These are phyloP conservation scores for Chelon auratus DNA, from an alignment of 2,797 vertebrate species.

Conservation along the genomic window DNA sequence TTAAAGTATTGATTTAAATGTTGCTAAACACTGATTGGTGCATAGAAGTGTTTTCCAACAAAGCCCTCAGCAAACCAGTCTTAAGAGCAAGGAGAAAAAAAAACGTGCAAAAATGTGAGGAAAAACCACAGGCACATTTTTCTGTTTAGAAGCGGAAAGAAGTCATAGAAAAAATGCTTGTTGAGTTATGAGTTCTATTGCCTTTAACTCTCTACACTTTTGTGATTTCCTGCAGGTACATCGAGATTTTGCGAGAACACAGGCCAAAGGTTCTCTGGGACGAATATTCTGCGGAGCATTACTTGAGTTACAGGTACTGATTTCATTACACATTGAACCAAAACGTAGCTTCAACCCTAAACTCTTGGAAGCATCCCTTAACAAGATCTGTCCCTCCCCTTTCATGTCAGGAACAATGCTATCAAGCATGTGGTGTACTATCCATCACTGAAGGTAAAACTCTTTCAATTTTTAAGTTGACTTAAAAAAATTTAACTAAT, in stretches of 20 bases:
- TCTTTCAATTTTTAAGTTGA: background rate
- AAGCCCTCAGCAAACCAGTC: background rate
- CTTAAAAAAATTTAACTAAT: background rate
- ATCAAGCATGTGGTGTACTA: constrained; percentile 92
- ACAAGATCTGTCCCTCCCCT: constrained; percentile 16
- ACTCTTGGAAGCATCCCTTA: background rate
- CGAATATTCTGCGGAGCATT: constrained; percentile 91
- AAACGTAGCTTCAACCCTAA: background rate
- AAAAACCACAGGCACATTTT: background rate
- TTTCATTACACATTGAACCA: background rate
- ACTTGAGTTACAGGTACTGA: constrained; percentile 91
- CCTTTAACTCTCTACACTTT: background rate
- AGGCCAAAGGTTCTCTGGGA: constrained; percentile 93
- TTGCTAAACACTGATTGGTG: background rate
- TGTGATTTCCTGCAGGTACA: constrained; percentile 85
- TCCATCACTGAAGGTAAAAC: constrained; percentile 92
- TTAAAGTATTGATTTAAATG: background rate
- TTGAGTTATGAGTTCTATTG: background rate
- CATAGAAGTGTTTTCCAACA: background rate
- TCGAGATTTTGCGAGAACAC: constrained; percentile 92
- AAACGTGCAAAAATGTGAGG: no score
- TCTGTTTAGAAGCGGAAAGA: background rate
- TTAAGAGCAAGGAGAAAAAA: no score
- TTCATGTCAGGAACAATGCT: constrained; percentile 87
- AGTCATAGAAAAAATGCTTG: background rate